Evolutionary conservation across 1,140 invertebrate genomes (phyloP).

Genomic region (Acyrthosiphon pisum): DNA sequence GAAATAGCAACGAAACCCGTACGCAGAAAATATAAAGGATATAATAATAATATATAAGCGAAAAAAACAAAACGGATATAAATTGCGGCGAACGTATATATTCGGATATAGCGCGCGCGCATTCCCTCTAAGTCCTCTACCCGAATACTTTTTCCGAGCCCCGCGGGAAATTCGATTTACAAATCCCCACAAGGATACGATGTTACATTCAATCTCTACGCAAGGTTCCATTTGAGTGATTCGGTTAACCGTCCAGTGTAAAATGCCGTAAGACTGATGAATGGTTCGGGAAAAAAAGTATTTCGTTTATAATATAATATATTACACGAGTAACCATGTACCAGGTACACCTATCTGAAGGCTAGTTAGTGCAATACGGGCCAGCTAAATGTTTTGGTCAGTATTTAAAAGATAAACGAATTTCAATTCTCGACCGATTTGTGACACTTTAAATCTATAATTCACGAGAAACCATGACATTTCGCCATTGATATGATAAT

Average conservation of each 20-base stretch:
- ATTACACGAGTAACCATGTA: background rate
- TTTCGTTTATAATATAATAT: background rate
- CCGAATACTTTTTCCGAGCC: background rate
- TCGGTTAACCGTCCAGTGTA: background rate
- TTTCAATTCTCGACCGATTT: background rate
- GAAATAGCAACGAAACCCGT: background rate
- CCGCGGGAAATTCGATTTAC: conserved; percentile 48
- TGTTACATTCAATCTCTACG: conserved; percentile 25
- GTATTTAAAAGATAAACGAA: background rate
- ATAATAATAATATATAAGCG: background rate
- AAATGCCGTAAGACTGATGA: background rate
- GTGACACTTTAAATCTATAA: background rate
- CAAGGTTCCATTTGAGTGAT: conserved; percentile 22
- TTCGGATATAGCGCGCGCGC: background rate
- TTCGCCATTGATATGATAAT: background rate
- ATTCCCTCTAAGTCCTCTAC: background rate
- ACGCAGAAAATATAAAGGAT: background rate
- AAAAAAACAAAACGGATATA: background rate
- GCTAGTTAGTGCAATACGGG: background rate
- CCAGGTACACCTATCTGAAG: background rate
- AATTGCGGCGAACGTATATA: background rate
- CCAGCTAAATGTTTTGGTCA: background rate
- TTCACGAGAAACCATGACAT: background rate
- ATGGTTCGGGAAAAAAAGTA: background rate
- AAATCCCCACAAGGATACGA: conserved; percentile 32